A percentile compares a stretch with the other conserved stretches of the same genome.
phyloP scores from a whole-genome alignment of 2,113 vertebrate species.

The Arenaria interpres region DNA sequence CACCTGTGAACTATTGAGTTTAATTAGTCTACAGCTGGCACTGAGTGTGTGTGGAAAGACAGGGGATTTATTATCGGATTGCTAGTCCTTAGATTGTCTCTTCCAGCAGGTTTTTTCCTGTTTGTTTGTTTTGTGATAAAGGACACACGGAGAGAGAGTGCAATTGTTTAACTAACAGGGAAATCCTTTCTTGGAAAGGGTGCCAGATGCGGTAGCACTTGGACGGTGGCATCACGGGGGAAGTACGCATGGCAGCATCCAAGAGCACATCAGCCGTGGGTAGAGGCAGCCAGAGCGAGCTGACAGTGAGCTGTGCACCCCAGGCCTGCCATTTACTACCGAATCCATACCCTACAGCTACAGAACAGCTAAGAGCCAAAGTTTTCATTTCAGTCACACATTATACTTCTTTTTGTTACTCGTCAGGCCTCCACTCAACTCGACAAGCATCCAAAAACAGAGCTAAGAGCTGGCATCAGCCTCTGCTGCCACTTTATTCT shows the following conservation, averaged over 20 bases:
- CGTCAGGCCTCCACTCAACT: neutral
- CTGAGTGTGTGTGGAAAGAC: neutral
- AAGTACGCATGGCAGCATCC: neutral
- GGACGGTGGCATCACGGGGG: neutral
- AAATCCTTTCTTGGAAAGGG: neutral
- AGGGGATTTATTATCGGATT: slow-evolving; percentile 38
- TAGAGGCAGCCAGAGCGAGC: neutral
- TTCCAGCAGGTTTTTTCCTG: neutral
- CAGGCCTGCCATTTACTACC: neutral
- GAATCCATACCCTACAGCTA: neutral
- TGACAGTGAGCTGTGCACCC: neutral
- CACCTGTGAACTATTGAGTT: slow-evolving; percentile 54
- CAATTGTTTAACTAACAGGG: slow-evolving; percentile 28
- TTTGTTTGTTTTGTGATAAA: slow-evolving; percentile 60
- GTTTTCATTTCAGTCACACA: rapidly evolving
- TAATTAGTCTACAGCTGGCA: slow-evolving; percentile 59
- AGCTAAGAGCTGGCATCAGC: neutral
- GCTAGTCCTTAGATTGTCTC: slow-evolving; percentile 7
- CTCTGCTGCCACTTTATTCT: neutral
- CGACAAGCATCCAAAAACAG: neutral
- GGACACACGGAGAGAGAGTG: neutral
- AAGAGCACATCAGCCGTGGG: neutral
- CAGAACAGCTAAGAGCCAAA: neutral
- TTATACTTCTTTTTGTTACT: neutral
- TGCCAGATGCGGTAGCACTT: neutral